Conservation (phyloP, 2,113 vertebrate species). For the Cheirogaleus medius region DNA sequence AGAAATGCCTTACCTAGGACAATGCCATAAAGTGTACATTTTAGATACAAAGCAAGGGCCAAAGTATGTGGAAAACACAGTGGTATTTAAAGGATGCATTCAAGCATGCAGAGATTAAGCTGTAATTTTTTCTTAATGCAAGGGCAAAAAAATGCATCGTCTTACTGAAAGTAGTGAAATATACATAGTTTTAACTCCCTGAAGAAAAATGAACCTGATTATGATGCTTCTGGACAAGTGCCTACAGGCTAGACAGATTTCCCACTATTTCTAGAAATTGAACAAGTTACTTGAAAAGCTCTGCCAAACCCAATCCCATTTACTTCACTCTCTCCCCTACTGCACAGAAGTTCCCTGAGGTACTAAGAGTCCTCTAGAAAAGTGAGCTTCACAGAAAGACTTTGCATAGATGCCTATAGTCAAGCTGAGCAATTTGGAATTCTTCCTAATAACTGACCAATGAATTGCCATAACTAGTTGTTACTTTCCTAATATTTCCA, state of each 20-base stretch:
- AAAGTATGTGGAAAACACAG: background rate
- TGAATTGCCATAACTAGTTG: background rate
- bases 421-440: background rate
- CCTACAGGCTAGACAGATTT: background rate
- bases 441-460: background rate
- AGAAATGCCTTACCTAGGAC: background rate
- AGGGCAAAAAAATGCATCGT: background rate
- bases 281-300: constrained; percentile 45
- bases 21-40: background rate
- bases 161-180: background rate
- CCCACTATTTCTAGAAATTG: constrained; percentile 21
- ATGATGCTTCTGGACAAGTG: constrained; percentile 23
- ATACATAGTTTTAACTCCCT: background rate
- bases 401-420: background rate
- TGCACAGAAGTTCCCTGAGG: constrained; percentile 2
- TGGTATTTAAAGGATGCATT: background rate
- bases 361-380: background rate
- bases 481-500: background rate
- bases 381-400: background rate
- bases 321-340: background rate
- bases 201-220: background rate
- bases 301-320: constrained; percentile 54
- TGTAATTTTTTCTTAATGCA: background rate
- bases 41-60: background rate
- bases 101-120: background rate